phyloP scores from a whole-genome alignment of 2,797 vertebrate genomes.

The Heteromormyrus szaboi region DNA sequence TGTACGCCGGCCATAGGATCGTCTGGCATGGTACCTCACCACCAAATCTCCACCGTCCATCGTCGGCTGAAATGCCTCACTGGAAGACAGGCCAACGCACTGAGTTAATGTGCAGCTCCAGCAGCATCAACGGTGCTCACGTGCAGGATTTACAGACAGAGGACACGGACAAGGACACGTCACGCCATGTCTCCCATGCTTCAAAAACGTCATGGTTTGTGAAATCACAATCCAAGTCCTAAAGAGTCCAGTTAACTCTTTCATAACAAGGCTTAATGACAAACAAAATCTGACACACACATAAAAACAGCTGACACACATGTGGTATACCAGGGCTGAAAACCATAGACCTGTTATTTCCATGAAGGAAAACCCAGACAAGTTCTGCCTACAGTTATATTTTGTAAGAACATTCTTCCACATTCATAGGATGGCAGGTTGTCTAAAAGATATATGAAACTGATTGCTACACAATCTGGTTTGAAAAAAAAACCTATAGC shows the following conservation, averaged over 20 bases:
- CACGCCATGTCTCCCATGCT: neutral
- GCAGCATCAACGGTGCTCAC: neutral
- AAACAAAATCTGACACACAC: neutral
- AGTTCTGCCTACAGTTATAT: neutral
- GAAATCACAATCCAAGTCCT: neutral
- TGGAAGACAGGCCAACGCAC: constrained; percentile 33
- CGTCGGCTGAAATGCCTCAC: constrained; percentile 81
- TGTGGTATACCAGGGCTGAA: neutral
- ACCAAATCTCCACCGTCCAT: constrained; percentile 82
- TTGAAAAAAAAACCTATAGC: neutral
- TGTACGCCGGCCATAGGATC: constrained; percentile 82
- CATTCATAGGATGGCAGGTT: neutral
- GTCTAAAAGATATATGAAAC: neutral
- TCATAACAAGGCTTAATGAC: neutral
- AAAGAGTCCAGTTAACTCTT: neutral
- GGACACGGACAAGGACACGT: neutral
- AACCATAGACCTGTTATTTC: neutral
- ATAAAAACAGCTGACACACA: neutral
- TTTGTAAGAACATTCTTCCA: neutral
- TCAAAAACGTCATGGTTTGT: neutral
- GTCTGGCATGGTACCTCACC: constrained; percentile 76
- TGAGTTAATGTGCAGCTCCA: neutral
- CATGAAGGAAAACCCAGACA: neutral
- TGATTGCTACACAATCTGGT: neutral
- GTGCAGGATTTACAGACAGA: neutral